Evolutionary conservation across 2,888 invertebrate genomes (phyloP).

Genomic region (Mantis religiosa): DNA sequence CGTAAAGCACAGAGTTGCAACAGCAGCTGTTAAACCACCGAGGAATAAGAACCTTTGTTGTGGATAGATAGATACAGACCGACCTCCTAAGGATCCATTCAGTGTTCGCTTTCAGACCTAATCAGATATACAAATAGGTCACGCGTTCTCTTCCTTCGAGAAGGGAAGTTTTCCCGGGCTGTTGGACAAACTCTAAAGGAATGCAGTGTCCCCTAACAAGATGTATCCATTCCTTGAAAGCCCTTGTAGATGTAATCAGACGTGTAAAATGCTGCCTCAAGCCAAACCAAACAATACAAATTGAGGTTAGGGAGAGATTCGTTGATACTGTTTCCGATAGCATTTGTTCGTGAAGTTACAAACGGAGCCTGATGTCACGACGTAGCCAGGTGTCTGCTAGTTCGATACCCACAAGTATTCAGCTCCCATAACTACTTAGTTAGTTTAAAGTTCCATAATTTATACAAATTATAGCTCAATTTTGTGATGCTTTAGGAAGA

Average conservation of each 20-base stretch:
- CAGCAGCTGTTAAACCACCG: background rate
- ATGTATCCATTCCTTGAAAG: background rate
- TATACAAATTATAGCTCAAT: too few species aligned
- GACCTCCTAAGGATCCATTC: background rate
- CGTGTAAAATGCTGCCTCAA: background rate
- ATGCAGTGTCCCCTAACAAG: background rate
- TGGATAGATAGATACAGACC: background rate
- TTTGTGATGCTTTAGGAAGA: too few species aligned
- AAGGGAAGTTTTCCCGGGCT: background rate
- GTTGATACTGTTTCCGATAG: too few species aligned
- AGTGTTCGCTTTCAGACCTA: background rate
- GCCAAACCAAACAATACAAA: constrained; percentile 14
- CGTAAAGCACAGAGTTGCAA: background rate
- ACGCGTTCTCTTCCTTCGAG: background rate
- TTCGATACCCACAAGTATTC: background rate
- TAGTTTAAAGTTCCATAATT: too few species aligned
- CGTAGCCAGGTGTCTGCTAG: background rate
- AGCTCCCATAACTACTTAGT: too few species aligned
- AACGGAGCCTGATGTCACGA: too few species aligned
- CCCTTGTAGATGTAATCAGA: background rate
- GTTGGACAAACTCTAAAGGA: background rate
- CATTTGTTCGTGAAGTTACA: too few species aligned
- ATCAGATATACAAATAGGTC: background rate
- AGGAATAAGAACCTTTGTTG: too few species aligned
- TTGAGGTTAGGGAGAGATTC: background rate